Evolutionary conservation across 2,888 invertebrate species (phyloP), one percentile per base, ranked within the genome.

Genomic region (Clistopyga incitator): DNA sequence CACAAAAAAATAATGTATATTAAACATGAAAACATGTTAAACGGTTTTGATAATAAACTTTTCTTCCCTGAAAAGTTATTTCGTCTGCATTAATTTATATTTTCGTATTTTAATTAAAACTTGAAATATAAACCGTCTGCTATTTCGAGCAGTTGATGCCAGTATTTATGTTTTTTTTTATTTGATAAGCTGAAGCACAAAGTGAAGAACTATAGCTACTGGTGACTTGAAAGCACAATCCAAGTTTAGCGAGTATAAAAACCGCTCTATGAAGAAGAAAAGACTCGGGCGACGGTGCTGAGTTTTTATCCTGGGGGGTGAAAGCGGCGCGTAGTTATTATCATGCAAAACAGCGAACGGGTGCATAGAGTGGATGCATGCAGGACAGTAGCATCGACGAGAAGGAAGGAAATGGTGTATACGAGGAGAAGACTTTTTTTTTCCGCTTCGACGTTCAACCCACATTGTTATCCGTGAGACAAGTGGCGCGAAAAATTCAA

Each of bases 371-470:
- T 20, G 6, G 38, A 20, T 38, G 64, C 71, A 34, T 54, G n/a
- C 25, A 64, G 20, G 42, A 59, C 56, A 29, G 64, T 76, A 25
- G 52, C 75, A 45, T 45, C 70, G 52, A 64, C 61, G 34, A 65
- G 45, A 76, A 59, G 54, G 29, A 38, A 81, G 76, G 65, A 81
- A 81, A 81, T 71, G 56, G 52, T 56, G 70, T 70, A 42, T 42
- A 64, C 50, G 56, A 38, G 38, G 81, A 77, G 34, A 38, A 56
- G 59, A 38, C 71, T 70, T 76, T 70, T 65, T 77, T 81, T 20
- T 47, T 10, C 61, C 76, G 71, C 70, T 56, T 77, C 65, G 29
- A 20, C 81, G 81, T 54, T 65, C 76, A 76, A 56, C 70, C 70
- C 23, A 64, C 70, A n/a, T 52, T 50, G 38, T 64, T 56, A 13